Evolutionary conservation across 1,140 invertebrate genomes (phyloP).

Genomic region (Pomacea maculata): DNA sequence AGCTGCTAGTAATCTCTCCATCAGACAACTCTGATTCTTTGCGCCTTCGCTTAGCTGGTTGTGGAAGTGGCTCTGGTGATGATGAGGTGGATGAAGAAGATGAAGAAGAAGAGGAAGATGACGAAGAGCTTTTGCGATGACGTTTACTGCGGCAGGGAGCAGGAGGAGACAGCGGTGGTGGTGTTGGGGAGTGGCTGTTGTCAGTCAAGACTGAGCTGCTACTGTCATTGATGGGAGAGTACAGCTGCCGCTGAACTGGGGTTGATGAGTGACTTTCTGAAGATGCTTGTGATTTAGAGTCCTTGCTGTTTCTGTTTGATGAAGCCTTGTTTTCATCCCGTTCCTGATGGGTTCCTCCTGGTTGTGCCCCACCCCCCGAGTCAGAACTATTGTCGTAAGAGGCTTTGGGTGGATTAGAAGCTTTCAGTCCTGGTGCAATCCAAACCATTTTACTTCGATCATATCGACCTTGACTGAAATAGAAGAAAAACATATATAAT

Average conservation of each 20-base stretch:
- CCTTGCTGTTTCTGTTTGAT: neutral
- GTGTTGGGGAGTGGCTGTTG: neutral
- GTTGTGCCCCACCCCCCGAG: neutral
- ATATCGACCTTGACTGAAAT: conserved; percentile 6
- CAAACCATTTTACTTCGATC: conserved; percentile 1
- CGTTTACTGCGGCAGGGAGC: neutral
- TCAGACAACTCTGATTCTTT: conserved; percentile 19
- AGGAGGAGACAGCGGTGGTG: conserved; percentile 4
- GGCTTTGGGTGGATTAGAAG: neutral
- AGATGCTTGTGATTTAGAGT: neutral
- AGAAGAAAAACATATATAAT: neutral
- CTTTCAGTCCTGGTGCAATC: neutral
- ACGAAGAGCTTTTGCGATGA: neutral
- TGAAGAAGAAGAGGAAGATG: conserved; percentile 16
- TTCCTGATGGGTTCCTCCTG: neutral
- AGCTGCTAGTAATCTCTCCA: conserved; percentile 16
- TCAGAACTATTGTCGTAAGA: conserved; percentile 11
- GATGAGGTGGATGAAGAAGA: conserved; percentile 4
- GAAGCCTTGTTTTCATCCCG: neutral
- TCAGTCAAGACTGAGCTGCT: conserved; percentile 9
- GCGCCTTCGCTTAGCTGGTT: conserved; percentile 17
- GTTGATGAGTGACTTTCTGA: conserved; percentile 6
- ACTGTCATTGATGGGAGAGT: conserved; percentile 24
- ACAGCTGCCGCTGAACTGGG: conserved; percentile 5
- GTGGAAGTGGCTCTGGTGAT: neutral